Percentiles rank a stretch among this genome's conserved stretches.
These are phyloP conservation scores for Aplochiton taeniatus DNA, from an alignment of 2,797 vertebrate species.

Conservation along the genomic window DNA sequence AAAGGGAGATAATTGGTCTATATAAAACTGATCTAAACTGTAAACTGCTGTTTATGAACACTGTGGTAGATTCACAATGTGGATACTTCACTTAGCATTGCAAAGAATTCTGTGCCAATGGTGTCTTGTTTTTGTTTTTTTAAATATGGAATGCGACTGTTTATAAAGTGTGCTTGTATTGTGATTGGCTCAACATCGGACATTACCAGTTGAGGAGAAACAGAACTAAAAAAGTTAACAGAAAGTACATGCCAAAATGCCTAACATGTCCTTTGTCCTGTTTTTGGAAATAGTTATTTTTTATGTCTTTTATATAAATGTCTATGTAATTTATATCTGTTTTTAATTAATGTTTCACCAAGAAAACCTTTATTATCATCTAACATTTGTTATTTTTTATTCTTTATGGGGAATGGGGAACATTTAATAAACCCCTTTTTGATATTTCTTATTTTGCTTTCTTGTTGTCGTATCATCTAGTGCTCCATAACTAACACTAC, in stretches of 20 bases:
- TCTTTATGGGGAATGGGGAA: slow-evolving; percentile 61
- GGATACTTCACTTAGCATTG: not conserved
- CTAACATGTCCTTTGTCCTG: slow-evolving; percentile 60
- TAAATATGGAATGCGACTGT: too few species aligned
- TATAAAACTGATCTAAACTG: slow-evolving; percentile 38
- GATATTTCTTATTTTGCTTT: slow-evolving; percentile 36
- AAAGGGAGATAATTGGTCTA: slow-evolving; percentile 68
- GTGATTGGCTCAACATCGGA: too few species aligned
- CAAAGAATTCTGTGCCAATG: too few species aligned
- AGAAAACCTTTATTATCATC: slow-evolving; percentile 56
- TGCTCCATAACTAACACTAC: not conserved
- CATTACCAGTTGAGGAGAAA: not conserved
- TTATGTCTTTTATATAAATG: slow-evolving; percentile 52
- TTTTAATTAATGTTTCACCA: slow-evolving; percentile 72
- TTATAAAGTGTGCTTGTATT: too few species aligned
- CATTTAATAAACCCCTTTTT: slow-evolving; percentile 73
- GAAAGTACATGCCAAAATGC: slow-evolving; percentile 55
- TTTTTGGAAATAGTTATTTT: slow-evolving; percentile 30
- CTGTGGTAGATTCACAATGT: slow-evolving; percentile 32
- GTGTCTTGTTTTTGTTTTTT: too few species aligned
- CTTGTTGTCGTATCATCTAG: slow-evolving; percentile 18
- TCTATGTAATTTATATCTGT: slow-evolving; percentile 74
- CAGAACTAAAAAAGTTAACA: slow-evolving; percentile 40
- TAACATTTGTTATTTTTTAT: slow-evolving; percentile 68
- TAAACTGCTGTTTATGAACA: slow-evolving; percentile 33